Evolutionary conservation across 2,888 invertebrate genomes (phyloP), one percentile per base, ranked within the genome.

Genomic region (Blomia tropicalis): DNA sequence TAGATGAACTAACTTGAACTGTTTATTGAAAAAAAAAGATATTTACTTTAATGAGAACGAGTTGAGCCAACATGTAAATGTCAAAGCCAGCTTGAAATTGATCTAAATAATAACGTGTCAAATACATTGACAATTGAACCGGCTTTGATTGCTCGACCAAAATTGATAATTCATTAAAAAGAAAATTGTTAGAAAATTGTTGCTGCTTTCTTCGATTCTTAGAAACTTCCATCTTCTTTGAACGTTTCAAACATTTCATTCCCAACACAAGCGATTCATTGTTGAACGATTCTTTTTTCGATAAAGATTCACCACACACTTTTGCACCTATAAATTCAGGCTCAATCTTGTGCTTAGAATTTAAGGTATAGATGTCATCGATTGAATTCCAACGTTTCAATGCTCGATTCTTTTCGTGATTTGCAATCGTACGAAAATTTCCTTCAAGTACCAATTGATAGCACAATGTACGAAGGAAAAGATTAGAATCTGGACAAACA

Each of bases 381-480:
- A 3, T 56, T 11, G 56, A 56, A 14, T 23, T 25, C 56, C 56
- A 56, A 19, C 56, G 56, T 25, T 56, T 56, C 3, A 56, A 25
- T 2, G 29, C 56, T 31, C 29, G 56, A 56, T 56, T 23, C 23
- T 36, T 31, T 3, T 56, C 56, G 11, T 25, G 2, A 19, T 25
- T 36, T 2, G 4, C 4, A 2, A 29, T 2, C 31, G 29, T 2
- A 23, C 23, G 56, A 25, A 27, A 27, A 2, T 4, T 56, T 7
- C 51, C 51, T 27, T 47, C 51, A 22, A 47, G 5, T 27, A 47
- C 51, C 1, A 56, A 7, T 36, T 56, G 56, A 3, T 56, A 29
- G 23, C 56, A 56, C 1, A 56, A 14, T 4, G 17, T 23, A 14
- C 56, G 4, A 29, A 56, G 31, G 29, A 27, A 29, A 22, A 27